These are phyloP conservation scores for Chondrosia reniformis DNA, from an alignment of 37 sponge, comb jelly and placozoan genomes.

Conservation along the genomic window DNA sequence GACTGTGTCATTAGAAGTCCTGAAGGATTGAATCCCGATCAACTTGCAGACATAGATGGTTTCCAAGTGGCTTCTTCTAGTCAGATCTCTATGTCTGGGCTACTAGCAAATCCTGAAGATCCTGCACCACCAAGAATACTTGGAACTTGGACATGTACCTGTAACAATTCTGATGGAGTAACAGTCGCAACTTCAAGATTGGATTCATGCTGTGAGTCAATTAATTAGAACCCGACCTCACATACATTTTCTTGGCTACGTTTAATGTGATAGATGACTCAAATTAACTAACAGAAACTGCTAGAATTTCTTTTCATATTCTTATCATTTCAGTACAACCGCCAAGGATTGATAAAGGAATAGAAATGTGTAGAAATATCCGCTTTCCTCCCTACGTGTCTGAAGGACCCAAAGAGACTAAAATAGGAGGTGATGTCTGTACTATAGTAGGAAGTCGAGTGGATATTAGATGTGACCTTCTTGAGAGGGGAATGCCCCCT, in stretches of 20 bases:
- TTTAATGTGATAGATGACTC: no score
- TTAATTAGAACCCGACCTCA: no score
- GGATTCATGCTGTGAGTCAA: constrained; percentile 4
- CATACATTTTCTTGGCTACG: no score
- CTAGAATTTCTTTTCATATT: background rate
- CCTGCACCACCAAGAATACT: background rate
- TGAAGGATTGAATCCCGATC: background rate
- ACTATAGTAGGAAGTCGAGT: background rate
- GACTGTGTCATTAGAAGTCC: background rate
- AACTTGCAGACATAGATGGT: background rate
- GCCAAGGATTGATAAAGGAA: constrained; percentile 7
- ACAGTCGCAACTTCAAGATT: background rate
- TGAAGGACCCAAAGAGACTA: background rate
- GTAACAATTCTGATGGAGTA: background rate
- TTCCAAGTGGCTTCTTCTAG: background rate
- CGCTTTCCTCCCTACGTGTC: constrained; percentile 1
- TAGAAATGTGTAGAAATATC: background rate
- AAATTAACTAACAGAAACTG: no score
- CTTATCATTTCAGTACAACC: background rate
- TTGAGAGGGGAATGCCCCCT: background rate
- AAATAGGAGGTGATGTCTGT: constrained; percentile 8
- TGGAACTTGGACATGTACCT: constrained; percentile 4
- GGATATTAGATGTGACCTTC: background rate
- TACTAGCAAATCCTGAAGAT: background rate
- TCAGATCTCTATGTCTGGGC: background rate